Evolutionary conservation across 2,113 vertebrate species (phyloP).

Genomic region (Phycodurus eques): DNA sequence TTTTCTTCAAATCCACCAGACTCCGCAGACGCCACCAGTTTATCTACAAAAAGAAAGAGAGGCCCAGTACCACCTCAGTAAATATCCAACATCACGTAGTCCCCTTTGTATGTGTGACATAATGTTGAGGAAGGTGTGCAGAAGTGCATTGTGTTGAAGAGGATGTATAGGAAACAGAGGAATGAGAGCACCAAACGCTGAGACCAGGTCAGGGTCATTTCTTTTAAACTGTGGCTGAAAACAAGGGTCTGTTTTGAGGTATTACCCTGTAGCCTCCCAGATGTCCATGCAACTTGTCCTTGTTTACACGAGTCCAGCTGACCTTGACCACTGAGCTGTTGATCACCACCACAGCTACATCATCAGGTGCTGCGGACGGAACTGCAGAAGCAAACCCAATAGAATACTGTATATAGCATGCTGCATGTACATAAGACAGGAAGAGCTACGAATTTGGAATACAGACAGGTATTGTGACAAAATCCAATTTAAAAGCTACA

Average conservation of each 20-base stretch:
- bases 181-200: conserved; percentile 28
- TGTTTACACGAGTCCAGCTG: conserved; percentile 83
- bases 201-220: conserved; percentile 43
- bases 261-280: conserved; percentile 94
- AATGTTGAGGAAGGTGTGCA: conserved; percentile 2
- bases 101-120: neutral
- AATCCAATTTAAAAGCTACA: neutral
- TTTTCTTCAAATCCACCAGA: conserved; percentile 78
- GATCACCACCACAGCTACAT: conserved; percentile 79
- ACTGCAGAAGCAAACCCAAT: conserved; percentile 71
- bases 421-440: neutral
- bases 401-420: neutral
- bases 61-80: neutral
- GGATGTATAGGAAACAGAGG: conserved; percentile 13
- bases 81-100: neutral
- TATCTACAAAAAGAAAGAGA: conserved; percentile 68
- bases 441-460: neutral
- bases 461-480: neutral
- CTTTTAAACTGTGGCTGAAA: conserved; percentile 63
- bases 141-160: conserved; percentile 20
- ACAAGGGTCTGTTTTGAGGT: conserved; percentile 50
- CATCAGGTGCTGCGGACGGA: conserved; percentile 83
- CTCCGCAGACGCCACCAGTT: conserved; percentile 89
- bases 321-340: conserved; percentile 86
- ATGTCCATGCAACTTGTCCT: conserved; percentile 89